Base-by-base conservation (phyloP, 2,113 vertebrate species). In the Crotophaga sulcirostris region DNA sequence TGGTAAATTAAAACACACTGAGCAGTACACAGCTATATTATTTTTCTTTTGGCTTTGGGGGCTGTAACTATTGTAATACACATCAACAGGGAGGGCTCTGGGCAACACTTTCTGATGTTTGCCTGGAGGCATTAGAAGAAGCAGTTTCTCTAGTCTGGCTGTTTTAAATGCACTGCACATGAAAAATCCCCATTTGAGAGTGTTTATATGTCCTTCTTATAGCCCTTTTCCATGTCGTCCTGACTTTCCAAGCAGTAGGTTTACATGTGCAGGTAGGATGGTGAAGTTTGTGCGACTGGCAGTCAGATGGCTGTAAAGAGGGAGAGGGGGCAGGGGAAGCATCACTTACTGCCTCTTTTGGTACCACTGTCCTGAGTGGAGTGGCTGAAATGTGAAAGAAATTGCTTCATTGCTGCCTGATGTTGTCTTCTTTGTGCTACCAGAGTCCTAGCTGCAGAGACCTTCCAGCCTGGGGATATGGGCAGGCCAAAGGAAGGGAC, bases 11-110 rank as follows among this genome's bases (percentile, higher is more conserved):
- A 64, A 93, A 44, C 55, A 80, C 45, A 44, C 28, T 13, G n/a
- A 92, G 40, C 38, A 60, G 40, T 34, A 63, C n/a, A 47, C 17
- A 70, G 33, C 19, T 75, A 7, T 56, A 20, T 78, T 36, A n/a
- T 94, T 70, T 52, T 68, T 91, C 81, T 68, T 91, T 87, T 63
- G 17, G 40, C 68, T 83, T 59, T 62, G 36, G 77, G 70, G 14
- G 33, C 64, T 89, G 33, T 72, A 72, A 34, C 51, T 84, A 7
- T 74, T 92, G 26, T 79, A 82, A 42, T 44, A 59, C 3, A 6
- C 36, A 23, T 75, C 77, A 84, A 21, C 34, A 87, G 42, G 74
- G 55, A 91, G 17, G 45, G 34, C 64, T 88, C 73, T 58, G 63
- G 56, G 73, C 67, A 94, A 13, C 7, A 6, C 51, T 82, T 89